Percentiles rank a stretch among this genome's conserved stretches.
Evolutionary conservation across 2,888 invertebrate species (phyloP).

Genomic region (Torymus texanus): DNA sequence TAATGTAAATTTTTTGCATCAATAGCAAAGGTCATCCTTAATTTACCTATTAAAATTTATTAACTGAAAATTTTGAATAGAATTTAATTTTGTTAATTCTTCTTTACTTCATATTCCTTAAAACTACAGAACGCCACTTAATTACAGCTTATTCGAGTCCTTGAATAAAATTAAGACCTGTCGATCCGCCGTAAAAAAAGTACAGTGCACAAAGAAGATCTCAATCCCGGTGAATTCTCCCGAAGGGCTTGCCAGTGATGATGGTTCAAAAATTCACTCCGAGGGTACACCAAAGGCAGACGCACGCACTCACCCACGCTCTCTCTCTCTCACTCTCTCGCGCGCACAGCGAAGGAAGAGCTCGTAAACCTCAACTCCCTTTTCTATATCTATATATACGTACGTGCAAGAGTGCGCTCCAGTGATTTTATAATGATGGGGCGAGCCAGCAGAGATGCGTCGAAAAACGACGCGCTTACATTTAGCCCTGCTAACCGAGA

Average conservation of each 20-base stretch:
- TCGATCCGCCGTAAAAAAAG: too few relatives aligned
- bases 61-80: too few relatives aligned
- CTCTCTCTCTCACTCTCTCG: background rate
- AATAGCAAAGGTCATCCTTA: too few relatives aligned
- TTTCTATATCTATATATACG: background rate
- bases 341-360: background rate
- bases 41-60: too few relatives aligned
- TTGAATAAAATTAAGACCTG: too few relatives aligned
- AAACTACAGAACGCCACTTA: too few relatives aligned
- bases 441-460: background rate
- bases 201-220: background rate
- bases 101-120: too few relatives aligned
- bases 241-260: background rate
- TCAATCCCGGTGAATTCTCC: conserved; percentile 18
- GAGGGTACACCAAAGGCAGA: conserved; percentile 2
- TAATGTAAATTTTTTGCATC: too few relatives aligned
- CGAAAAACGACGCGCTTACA: conserved; percentile 6
- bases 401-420: background rate
- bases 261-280: background rate
- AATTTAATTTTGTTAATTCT: too few relatives aligned
- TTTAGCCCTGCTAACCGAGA: background rate
- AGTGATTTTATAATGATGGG: conserved; percentile 34
- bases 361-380: background rate
- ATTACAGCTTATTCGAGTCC: too few relatives aligned
- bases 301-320: background rate